Evolutionary conservation across 2,888 invertebrate genomes (phyloP).

Genomic region (Standfussiana lucernea): DNA sequence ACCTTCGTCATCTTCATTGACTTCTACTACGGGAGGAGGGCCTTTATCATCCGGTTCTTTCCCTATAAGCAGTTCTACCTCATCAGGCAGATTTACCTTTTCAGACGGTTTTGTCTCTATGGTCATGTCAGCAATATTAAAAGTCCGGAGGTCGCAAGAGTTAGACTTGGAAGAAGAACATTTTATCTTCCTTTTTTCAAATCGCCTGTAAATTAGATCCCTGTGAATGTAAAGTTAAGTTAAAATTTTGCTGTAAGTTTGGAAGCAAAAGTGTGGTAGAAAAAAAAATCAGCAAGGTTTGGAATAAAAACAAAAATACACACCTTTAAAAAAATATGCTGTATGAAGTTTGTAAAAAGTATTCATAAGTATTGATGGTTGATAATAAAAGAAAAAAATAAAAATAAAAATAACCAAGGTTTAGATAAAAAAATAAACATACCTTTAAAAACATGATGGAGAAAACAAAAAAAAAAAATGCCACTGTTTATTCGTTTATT

Average conservation of each 20-base stretch:
- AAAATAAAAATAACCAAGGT: neutral
- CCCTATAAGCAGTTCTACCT: no score
- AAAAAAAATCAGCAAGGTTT: neutral
- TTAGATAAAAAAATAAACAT: slow-evolving; percentile 15
- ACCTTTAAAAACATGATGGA: slow-evolving; percentile 10
- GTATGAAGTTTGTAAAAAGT: neutral
- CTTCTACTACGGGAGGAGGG: no score
- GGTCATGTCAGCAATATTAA: no score
- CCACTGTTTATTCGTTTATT: slow-evolving; percentile 19
- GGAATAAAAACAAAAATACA: slow-evolving; percentile 16
- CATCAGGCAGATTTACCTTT: neutral
- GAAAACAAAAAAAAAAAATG: slow-evolving; percentile 8
- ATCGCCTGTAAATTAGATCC: no score
- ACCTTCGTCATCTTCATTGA: no score
- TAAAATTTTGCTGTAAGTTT: neutral
- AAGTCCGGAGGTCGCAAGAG: neutral
- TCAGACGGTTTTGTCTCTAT: neutral
- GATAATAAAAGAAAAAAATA: neutral
- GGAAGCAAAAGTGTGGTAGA: neutral
- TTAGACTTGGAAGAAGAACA: slow-evolving; percentile 26
- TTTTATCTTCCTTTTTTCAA: neutral
- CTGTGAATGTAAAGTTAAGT: slow-evolving; percentile 33
- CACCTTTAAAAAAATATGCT: slow-evolving; percentile 17
- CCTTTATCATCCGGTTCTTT: no score
- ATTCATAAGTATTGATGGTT: neutral